Conservation (phyloP, 2,797 vertebrate species). For the Eremophila alpestris region DNA sequence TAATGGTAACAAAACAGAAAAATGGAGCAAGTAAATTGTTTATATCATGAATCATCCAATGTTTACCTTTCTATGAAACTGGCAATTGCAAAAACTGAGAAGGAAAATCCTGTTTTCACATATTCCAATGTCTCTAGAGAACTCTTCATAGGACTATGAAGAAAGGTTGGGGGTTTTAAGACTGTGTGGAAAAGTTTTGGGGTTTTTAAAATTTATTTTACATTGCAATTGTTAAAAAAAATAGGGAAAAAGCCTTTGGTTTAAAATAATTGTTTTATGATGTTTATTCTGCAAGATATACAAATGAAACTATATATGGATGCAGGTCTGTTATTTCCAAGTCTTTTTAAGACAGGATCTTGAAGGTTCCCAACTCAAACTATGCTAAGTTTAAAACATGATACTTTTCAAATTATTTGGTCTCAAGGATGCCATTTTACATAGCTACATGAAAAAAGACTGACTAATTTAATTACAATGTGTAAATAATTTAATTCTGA, state of each 20-base stretch:
- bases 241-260: neutral
- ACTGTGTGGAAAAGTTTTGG: neutral
- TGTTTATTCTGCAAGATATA: neutral
- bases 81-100: constrained; percentile 9
- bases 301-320: neutral
- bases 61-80: constrained; percentile 38
- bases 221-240: neutral
- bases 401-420: neutral
- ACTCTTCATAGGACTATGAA: neutral
- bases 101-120: constrained; percentile 29
- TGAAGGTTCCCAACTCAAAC: neutral
- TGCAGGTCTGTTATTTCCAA: neutral
- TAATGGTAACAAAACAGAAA: neutral
- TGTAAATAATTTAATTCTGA: neutral
- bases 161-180: neutral
- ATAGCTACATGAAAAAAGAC: neutral
- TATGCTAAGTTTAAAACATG: neutral
- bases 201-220: neutral
- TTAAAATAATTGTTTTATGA: neutral
- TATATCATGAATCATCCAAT: constrained; percentile 26
- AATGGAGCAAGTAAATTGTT: neutral
- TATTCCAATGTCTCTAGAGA: neutral
- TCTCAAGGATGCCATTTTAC: neutral
- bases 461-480: neutral
- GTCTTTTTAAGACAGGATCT: neutral